Base-by-base conservation (phyloP, 2,888 invertebrate genomes). In the Sylvicola cinctus region DNA sequence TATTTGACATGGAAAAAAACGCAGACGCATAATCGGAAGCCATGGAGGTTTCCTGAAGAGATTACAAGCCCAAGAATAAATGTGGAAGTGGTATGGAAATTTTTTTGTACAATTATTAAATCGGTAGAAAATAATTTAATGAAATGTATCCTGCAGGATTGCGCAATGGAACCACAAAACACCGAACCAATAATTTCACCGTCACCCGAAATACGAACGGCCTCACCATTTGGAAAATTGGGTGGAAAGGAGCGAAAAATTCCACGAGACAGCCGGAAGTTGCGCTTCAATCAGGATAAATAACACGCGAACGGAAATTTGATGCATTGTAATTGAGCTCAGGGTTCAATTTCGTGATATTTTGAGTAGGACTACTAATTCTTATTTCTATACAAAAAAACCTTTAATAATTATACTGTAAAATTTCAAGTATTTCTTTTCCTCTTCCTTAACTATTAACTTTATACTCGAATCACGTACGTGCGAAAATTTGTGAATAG, bases 31-130 rank as follows among this genome's bases (percentile, higher is more conserved):
- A 78, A 83, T 1, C 63, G 71, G 48, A 88, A 85, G 51, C 88
- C 90, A 1, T 90, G 90, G 90, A 65, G 78, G 36, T 72, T 70
- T 52, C 87, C 88, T 0, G 87, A 88, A 49, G 84, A 88, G 56
- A 73, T 83, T 42, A 62, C 64, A 2, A 63, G 77, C 2, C 73
- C 74, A 4, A 64, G 80, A 50, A 74, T 84, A 46, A 64, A 67
- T 37, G 52, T 76, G 31, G 63, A 62, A 42, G 77, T 84, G 23
- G 44, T 44, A 40, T 38, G 36, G n/a, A n/a, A n/a, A n/a, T n/a
- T 20, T 8, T 8, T 20, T 20, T 20, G 4, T 20, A 20, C 4
- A 6, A 6, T 8, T 8, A 8, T 20, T 20, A 20, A 20, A 6
- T 4, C 20, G 20, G 20, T 28, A 8, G 11, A 28, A 12, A 7